Percentiles rank a stretch among this genome's conserved stretches.
These are phyloP conservation scores for Danaus plexippus DNA, from an alignment of 1,140 invertebrate genomes.

Conservation along the genomic window DNA sequence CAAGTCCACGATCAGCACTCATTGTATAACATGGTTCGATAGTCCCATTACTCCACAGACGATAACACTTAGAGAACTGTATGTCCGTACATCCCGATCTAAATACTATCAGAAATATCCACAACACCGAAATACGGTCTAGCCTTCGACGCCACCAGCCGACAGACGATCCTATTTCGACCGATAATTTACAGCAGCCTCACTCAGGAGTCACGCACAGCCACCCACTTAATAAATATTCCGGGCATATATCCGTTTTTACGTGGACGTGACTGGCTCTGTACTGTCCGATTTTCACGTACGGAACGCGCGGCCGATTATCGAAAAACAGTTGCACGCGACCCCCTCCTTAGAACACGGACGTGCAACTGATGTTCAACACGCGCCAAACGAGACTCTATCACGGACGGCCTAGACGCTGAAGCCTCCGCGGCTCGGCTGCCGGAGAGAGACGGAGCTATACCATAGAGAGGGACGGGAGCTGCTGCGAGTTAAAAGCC, in stretches of 20 bases:
- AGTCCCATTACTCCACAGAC: too few species aligned
- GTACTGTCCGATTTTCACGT: conserved; percentile 69
- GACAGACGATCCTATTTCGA: conserved; percentile 60
- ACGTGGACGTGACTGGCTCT: conserved; percentile 65
- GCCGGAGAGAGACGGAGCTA: conserved; percentile 39
- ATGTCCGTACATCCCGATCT: conserved; percentile 14
- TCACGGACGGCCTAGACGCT: conserved; percentile 51
- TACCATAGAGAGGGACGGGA: conserved; percentile 29
- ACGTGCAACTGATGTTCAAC: conserved; percentile 67
- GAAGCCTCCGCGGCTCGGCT: conserved; percentile 33
- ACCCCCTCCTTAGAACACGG: conserved; percentile 63
- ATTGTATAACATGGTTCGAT: too few species aligned
- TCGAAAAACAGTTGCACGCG: conserved; percentile 68
- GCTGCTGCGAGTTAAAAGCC: conserved; percentile 67
- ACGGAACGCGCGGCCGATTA: conserved; percentile 68
- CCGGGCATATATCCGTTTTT: conserved; percentile 71
- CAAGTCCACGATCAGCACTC: conserved; percentile 28
- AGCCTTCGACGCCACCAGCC: conserved; percentile 49
- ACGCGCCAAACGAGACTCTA: conserved; percentile 66
- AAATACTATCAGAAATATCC: conserved; percentile 25
- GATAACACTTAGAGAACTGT: too few species aligned
- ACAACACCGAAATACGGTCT: conserved; percentile 26
- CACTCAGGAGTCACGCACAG: conserved; percentile 66
- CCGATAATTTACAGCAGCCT: conserved; percentile 59
- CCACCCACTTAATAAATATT: conserved; percentile 72